Percentiles rank a stretch among this genome's conserved stretches.
These are phyloP conservation scores for Meganola albula DNA, from an alignment of 2,888 invertebrate genomes.

Conservation along the genomic window DNA sequence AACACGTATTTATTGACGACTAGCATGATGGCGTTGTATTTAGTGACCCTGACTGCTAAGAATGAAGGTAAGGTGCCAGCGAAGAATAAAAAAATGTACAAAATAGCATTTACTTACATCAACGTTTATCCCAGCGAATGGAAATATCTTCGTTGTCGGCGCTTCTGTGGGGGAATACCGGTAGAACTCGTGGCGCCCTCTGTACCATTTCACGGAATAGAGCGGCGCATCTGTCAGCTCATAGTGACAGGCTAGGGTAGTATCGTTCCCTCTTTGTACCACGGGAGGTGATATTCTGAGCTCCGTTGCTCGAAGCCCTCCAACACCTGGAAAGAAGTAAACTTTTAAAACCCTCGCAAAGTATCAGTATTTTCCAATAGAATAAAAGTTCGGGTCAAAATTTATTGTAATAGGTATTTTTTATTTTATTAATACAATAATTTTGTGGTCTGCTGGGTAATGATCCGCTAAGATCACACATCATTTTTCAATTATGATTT, in stretches of 20 bases:
- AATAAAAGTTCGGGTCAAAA: too few relatives aligned
- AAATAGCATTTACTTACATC: conserved; percentile 73
- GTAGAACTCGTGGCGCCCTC: conserved; percentile 82
- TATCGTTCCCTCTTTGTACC: conserved; percentile 79
- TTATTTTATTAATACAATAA: too few relatives aligned
- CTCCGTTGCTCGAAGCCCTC: conserved; percentile 73
- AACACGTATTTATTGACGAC: too few relatives aligned
- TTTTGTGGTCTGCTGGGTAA: too few relatives aligned
- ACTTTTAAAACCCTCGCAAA: not conserved
- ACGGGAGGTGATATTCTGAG: conserved; percentile 79
- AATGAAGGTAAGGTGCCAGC: too few relatives aligned
- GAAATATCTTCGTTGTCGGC: conserved; percentile 81
- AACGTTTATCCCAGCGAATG: conserved; percentile 81
- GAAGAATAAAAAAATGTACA: not conserved
- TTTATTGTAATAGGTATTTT: too few relatives aligned
- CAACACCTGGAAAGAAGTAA: conserved; percentile 45
- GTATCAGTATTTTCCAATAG: too few relatives aligned
- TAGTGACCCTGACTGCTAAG: too few relatives aligned
- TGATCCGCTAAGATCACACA: too few relatives aligned
- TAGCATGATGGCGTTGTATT: too few relatives aligned
- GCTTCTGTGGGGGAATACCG: conserved; percentile 80
- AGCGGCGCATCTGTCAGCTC: conserved; percentile 81
- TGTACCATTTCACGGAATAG: conserved; percentile 84
- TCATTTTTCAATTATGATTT: too few relatives aligned
- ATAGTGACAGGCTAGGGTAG: conserved; percentile 78